Percentiles rank a stretch among this genome's conserved stretches.
Evolutionary conservation across 2,888 invertebrate genomes (phyloP).

Genomic region (Eupsilia transversa): DNA sequence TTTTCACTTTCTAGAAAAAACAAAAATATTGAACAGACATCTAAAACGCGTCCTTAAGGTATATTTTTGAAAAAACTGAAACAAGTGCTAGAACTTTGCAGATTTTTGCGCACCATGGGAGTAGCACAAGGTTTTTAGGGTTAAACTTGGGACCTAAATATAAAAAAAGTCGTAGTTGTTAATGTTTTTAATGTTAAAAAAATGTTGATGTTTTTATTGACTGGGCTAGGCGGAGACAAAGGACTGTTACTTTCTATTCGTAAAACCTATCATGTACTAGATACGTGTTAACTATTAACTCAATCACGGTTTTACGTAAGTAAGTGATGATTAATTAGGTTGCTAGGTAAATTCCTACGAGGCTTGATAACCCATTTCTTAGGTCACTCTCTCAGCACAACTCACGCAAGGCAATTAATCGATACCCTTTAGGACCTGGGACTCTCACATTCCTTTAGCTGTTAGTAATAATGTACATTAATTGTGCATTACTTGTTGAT

Average conservation of each 20-base stretch:
- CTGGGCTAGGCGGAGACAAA: too few relatives aligned
- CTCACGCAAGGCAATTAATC: constrained; percentile 43
- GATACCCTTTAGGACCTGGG: constrained; percentile 43
- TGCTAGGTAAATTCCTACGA: constrained; percentile 63
- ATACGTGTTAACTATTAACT: constrained; percentile 1
- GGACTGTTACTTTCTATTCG: neutral
- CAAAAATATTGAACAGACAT: too few relatives aligned
- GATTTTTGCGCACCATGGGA: too few relatives aligned
- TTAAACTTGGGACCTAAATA: too few relatives aligned
- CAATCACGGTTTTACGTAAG: constrained; percentile 53
- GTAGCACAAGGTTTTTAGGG: too few relatives aligned
- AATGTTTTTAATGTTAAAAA: too few relatives aligned
- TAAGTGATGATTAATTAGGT: constrained; percentile 55
- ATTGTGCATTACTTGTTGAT: neutral
- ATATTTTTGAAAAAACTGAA: too few relatives aligned
- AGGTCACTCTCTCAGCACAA: constrained; percentile 64
- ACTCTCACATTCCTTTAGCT: constrained; percentile 41
- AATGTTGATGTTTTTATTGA: too few relatives aligned
- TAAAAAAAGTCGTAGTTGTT: too few relatives aligned
- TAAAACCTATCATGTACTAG: neutral
- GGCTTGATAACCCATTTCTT: constrained; percentile 50
- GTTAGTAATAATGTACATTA: constrained; percentile 2
- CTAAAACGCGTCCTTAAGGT: too few relatives aligned
- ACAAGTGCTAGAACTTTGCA: too few relatives aligned
- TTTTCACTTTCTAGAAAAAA: too few relatives aligned